A percentile compares a stretch with the other conserved stretches of the same genome.
phyloP scores from a whole-genome alignment of 1,140 invertebrate genomes.

The Drosophila subpulchrella region DNA sequence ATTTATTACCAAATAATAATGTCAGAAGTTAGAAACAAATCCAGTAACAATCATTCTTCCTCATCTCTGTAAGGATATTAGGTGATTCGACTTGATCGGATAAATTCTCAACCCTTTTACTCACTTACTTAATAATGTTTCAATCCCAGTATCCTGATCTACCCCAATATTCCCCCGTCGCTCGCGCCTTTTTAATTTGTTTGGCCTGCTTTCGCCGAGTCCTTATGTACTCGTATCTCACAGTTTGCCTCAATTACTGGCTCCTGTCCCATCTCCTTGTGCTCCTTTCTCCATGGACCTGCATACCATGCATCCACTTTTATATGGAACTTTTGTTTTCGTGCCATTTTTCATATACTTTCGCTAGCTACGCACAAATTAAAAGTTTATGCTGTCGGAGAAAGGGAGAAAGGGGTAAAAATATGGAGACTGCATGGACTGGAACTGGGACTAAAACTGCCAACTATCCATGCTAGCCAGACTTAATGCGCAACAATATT shows the following conservation, averaged over 20 bases:
- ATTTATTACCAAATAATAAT: too few species aligned
- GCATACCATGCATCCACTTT: slow-evolving; percentile 29
- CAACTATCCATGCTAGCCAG: slow-evolving; percentile 45
- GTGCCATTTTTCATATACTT: slow-evolving; percentile 64
- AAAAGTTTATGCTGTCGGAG: slow-evolving; percentile 40
- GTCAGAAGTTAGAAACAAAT: too few species aligned
- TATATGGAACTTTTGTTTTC: slow-evolving; percentile 52
- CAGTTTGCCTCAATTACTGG: slow-evolving; percentile 54
- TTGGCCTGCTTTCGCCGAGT: slow-evolving; percentile 34
- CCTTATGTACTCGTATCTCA: slow-evolving; percentile 51
- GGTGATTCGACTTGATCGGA: not conserved
- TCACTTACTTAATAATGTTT: slow-evolving; percentile 21
- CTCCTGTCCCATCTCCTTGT: not conserved
- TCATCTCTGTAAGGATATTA: not conserved
- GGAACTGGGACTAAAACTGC: slow-evolving; percentile 29
- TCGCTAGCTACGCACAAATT: slow-evolving; percentile 57
- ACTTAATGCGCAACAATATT: slow-evolving; percentile 47
- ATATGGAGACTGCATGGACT: slow-evolving; percentile 11
- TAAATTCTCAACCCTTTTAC: not conserved
- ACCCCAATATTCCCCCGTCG: slow-evolving; percentile 6
- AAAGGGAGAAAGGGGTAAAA: not conserved
- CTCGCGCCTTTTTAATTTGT: slow-evolving; percentile 44
- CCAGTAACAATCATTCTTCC: not conserved
- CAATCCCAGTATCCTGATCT: slow-evolving; percentile 21
- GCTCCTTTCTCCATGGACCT: not conserved